Evolutionary conservation across 2,797 vertebrate genomes (phyloP).

Genomic region (Buphagus erythrorhynchus): DNA sequence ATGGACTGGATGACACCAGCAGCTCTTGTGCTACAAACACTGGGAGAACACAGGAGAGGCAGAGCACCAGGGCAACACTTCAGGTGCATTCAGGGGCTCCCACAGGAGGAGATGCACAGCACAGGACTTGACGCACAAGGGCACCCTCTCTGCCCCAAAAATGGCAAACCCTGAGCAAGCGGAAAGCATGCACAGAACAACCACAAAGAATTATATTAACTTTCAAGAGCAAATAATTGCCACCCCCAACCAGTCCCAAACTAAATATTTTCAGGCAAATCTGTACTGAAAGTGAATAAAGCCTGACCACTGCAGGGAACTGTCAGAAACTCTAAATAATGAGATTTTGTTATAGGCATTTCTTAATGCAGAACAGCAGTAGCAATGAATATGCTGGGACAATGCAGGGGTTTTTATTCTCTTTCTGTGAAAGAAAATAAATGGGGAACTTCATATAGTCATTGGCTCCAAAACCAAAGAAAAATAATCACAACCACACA

Average conservation of each 20-base stretch:
- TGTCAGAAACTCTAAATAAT: slow-evolving; percentile 28
- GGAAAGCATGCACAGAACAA: background rate
- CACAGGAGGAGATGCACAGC: fast-evolving
- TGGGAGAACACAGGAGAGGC: background rate
- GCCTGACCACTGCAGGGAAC: slow-evolving; percentile 23
- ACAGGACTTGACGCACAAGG: fast-evolving
- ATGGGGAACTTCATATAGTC: background rate
- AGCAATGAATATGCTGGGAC: slow-evolving; percentile 42
- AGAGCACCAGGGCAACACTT: fast-evolving
- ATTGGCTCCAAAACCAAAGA: slow-evolving; percentile 15
- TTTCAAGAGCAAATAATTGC: background rate
- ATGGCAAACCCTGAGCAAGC: background rate
- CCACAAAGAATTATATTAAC: background rate
- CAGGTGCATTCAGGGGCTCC: background rate
- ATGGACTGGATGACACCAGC: background rate
- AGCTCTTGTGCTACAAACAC: background rate
- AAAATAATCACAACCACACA: slow-evolving; percentile 6
- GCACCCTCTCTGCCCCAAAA: background rate
- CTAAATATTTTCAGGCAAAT: background rate
- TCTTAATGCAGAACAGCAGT: slow-evolving; percentile 40
- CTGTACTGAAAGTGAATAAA: background rate
- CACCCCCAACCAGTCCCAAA: background rate
- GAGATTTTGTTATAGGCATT: slow-evolving; percentile 17
- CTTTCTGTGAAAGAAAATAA: slow-evolving; percentile 39
- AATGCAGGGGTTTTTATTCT: background rate